Base-by-base conservation (phyloP, 2,888 invertebrate species). In the Bellardia pandia region DNA sequence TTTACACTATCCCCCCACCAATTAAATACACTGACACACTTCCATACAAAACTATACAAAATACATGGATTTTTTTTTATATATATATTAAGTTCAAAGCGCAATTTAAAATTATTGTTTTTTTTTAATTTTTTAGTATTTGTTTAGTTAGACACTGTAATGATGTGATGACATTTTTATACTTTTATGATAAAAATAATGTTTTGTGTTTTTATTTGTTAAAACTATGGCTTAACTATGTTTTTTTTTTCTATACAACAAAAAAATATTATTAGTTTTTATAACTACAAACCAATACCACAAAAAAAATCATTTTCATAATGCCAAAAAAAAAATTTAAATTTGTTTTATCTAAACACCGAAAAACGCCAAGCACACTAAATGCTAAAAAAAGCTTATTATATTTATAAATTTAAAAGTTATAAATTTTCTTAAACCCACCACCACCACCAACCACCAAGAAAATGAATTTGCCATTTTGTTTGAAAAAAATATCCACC, bases 201-300 rank as follows among this genome's bases (percentile, higher is more conserved):
- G 85, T 86, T 88, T 84, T 88, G 86, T 86, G 88, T 88, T 86
- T 84, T 88, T 88, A 86, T 86, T 88, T 86, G 88, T 86, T 86
- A 45, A 77, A 78, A 82, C 40, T 86, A 64, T 71, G 68, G 72
- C 81, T 81, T 77, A 62, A 69, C n/a, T 75, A 62, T 64, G 9
- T 60, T 40, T 23, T 45, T 13, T 45, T 45, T 3, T 9, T 45
- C 11, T 45, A 9, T 48, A 14, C 53, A 62, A 23, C 56, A 75
- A 23, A 40, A 3, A 48, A 14, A 53, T 48, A 64, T 40, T 64
- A 30, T 37, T 80, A 40, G 51, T 58, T 62, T n/a, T 13, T 37
- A 60, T 6, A 14, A 60, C n/a, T 72, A 72, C 51, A 72, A 72
- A 40, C n/a, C 45, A n/a, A 71, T 13, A 58, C 64, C 69, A 68